Percentiles rank a stretch among this genome's conserved stretches.
Evolutionary conservation across 2,113 vertebrate species (phyloP).

Genomic region (Tympanuchus pallidicinctus): DNA sequence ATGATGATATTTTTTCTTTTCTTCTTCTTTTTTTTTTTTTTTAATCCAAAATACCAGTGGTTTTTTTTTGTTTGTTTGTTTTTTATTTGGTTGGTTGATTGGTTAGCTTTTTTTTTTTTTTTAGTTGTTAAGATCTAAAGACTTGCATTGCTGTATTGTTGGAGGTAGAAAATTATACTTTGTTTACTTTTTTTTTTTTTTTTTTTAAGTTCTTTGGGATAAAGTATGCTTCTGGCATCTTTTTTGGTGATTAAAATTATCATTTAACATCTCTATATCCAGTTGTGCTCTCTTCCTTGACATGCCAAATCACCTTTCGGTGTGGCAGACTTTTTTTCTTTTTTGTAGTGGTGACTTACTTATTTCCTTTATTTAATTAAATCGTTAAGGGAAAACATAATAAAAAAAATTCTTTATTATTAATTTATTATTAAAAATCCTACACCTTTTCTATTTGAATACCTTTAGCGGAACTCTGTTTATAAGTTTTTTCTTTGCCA

Average conservation of each 20-base stretch:
- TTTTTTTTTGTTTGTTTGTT: no score
- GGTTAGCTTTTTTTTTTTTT: neutral
- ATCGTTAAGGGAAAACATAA: slow-evolving; percentile 25
- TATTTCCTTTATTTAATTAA: slow-evolving; percentile 27
- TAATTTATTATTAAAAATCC: neutral
- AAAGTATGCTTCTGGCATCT: slow-evolving; percentile 11
- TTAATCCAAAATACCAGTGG: no score
- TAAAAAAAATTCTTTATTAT: neutral
- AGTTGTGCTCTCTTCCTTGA: neutral
- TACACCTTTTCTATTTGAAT: neutral
- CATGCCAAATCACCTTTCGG: neutral
- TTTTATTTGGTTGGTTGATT: no score
- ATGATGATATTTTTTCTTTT: slow-evolving; percentile 48
- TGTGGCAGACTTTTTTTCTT: neutral
- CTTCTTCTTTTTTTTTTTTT: no score
- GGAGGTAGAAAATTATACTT: neutral
- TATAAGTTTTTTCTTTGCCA: neutral
- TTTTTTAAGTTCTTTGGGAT: neutral
- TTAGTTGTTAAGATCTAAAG: neutral
- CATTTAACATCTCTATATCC: neutral
- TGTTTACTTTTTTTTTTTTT: slow-evolving; percentile 4
- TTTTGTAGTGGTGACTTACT: neutral
- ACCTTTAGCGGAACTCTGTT: slow-evolving; percentile 13
- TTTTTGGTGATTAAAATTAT: neutral
- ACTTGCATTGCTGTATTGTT: neutral